Evolutionary conservation across 1,140 invertebrate species (phyloP).

Genomic region (Carcinoscorpius rotundicauda): DNA sequence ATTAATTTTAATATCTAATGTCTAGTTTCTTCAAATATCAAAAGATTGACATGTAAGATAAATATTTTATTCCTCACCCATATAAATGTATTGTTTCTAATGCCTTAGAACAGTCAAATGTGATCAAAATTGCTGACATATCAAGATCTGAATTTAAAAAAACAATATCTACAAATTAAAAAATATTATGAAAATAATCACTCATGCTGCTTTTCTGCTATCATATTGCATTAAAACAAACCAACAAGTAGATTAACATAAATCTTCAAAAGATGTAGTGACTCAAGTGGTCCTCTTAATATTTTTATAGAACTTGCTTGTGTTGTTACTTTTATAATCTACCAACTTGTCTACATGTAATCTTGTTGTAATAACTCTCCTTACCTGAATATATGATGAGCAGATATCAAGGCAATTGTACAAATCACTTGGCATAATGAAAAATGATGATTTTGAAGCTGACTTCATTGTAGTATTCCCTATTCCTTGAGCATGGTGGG

Average conservation of each 20-base stretch:
- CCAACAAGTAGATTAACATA: background rate
- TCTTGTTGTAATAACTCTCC: background rate
- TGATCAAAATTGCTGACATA: too few relatives aligned
- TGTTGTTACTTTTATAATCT: background rate
- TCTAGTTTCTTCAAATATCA: too few relatives aligned
- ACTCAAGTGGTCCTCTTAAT: background rate
- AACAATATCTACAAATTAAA: too few relatives aligned
- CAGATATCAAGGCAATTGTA: constrained; percentile 13
- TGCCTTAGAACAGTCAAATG: too few relatives aligned
- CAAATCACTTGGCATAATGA: constrained; percentile 13
- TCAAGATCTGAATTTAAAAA: too few relatives aligned
- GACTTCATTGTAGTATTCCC: background rate
- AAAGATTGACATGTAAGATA: too few relatives aligned
- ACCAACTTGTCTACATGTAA: background rate
- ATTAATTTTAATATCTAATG: background rate
- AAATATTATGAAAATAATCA: too few relatives aligned
- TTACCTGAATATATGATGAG: constrained; percentile 15
- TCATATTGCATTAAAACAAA: too few relatives aligned
- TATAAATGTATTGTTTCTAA: too few relatives aligned
- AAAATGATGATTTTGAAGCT: constrained; percentile 6
- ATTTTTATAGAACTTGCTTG: background rate
- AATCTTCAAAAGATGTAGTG: background rate
- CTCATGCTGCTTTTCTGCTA: too few relatives aligned
- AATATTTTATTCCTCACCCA: too few relatives aligned
- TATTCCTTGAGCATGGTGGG: constrained; percentile 5